Evolutionary conservation across 2,797 vertebrate species (phyloP), one percentile per base, ranked within the genome.

Genomic region (Triplophysa yarkandensis): DNA sequence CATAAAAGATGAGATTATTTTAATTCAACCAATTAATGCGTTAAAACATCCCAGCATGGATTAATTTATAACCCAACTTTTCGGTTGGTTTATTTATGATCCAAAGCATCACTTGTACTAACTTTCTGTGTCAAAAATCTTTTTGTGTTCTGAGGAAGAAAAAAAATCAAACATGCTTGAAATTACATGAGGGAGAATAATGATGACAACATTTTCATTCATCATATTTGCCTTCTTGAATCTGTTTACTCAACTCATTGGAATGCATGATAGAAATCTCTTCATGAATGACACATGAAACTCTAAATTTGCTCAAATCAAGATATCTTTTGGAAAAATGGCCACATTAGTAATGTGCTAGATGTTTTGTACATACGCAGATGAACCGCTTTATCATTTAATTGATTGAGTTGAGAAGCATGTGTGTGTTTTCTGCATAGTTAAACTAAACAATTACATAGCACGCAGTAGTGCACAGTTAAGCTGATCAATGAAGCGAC

Each of bases 401-500:
- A 77, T 63, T 64, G 63, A 62, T 72, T 72, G n/a, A 43, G 19
- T 65, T 41, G 66, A 52, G 34, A 43, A 54, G 16, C n/a, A 68
- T 34, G 41, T 48, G 46, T 36, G 19, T 67, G 36, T 62, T 65
- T 75, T 77, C 67, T 71, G 66, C 71, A 19, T 54, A 46, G 61
- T 60, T 50, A 63, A 70, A 30, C 39, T 68, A 25, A 54, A 67
- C 71, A 44, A 57, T 71, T 50, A 66, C 67, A 50, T 21, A 55
- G 23, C 46, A 13, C 4, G 8, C 48, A 62, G 44, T 69, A 41
- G 17, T 64, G 32, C 71, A 60, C 69, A 11, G 19, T 65, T 58
- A 67, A 63, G 21, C 58, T 27, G 36, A 74, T 74, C 63, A 74
- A 74, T 67, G n/a, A n/a, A 50, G 19, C 19, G 44, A 58, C 62